Conservation (phyloP, 1,140 invertebrate species). For the Riptortus pedestris region DNA sequence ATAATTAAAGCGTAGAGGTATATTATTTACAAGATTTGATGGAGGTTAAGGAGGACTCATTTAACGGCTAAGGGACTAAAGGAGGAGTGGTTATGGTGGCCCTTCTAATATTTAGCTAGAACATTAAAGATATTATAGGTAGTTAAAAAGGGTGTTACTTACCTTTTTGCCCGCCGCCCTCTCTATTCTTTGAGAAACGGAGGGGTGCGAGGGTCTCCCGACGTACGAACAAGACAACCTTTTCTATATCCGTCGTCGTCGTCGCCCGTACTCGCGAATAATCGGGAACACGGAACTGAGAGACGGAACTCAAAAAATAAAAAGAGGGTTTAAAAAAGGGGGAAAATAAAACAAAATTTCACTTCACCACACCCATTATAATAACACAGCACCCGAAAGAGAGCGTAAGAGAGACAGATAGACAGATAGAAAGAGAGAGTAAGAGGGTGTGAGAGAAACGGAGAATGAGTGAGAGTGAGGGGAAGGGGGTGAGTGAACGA, state of each 20-base stretch:
- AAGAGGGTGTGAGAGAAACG: too few species aligned
- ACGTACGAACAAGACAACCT: neutral
- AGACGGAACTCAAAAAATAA: too few species aligned
- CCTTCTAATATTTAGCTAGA: too few species aligned
- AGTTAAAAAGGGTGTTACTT: neutral
- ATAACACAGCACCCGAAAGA: constrained; percentile 10
- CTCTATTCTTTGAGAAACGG: constrained; percentile 16
- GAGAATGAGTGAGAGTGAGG: too few species aligned
- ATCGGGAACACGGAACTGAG: too few species aligned
- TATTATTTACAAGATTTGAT: too few species aligned
- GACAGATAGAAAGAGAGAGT: neutral
- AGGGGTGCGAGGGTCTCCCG: constrained; percentile 15
- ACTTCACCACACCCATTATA: constrained; percentile 27
- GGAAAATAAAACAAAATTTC: neutral
- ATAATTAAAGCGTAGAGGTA: too few species aligned
- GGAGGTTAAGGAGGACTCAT: too few species aligned
- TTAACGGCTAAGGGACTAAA: too few species aligned
- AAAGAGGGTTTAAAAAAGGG: neutral
- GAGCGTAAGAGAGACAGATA: neutral
- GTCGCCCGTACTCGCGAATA: neutral
- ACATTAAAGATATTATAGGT: too few species aligned
- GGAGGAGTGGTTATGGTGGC: too few species aligned
- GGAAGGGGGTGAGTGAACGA: neutral
- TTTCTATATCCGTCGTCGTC: constrained; percentile 10
- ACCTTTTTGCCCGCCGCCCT: constrained; percentile 12